phyloP scores from a whole-genome alignment of 92 coral and sea anemone species.

The Virgularia gustaviana region DNA sequence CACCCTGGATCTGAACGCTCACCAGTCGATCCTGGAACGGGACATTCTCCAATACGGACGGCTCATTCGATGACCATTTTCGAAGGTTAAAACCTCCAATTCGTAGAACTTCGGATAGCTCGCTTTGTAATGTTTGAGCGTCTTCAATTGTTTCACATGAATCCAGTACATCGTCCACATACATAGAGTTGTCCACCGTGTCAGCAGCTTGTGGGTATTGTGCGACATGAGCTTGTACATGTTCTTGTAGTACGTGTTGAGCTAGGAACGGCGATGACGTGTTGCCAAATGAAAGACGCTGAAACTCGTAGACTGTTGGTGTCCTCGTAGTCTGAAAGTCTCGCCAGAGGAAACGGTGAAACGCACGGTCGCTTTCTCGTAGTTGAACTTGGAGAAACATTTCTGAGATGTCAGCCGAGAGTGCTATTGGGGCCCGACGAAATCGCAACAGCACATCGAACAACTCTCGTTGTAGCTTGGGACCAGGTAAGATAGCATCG shows the following conservation, averaged over 20 bases:
- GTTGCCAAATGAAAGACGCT: constrained; percentile 36
- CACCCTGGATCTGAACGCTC: neutral
- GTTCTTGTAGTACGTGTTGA: constrained; percentile 38
- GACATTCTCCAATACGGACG: constrained; percentile 33
- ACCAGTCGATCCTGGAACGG: neutral
- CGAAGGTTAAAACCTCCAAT: constrained; percentile 35
- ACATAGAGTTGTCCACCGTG: constrained; percentile 46
- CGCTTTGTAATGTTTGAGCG: constrained; percentile 22
- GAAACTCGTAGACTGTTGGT: constrained; percentile 45
- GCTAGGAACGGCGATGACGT: constrained; percentile 48
- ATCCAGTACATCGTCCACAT: constrained; percentile 52
- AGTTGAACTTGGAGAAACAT: constrained; percentile 51
- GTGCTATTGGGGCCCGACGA: constrained; percentile 40
- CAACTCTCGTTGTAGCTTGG: constrained; percentile 45
- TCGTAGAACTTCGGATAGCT: constrained; percentile 36
- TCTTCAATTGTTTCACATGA: constrained; percentile 37
- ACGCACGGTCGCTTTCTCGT: constrained; percentile 39
- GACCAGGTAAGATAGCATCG: constrained; percentile 45
- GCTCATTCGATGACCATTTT: constrained; percentile 44
- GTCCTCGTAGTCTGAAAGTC: constrained; percentile 21
- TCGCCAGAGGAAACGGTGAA: constrained; percentile 55
- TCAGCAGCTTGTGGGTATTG: constrained; percentile 38
- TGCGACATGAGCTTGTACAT: constrained; percentile 38
- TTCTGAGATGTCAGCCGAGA: constrained; percentile 50
- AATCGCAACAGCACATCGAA: constrained; percentile 41